These are phyloP conservation scores for Litoditis marina DNA, from an alignment of 2,888 invertebrate species.

Conservation along the genomic window DNA sequence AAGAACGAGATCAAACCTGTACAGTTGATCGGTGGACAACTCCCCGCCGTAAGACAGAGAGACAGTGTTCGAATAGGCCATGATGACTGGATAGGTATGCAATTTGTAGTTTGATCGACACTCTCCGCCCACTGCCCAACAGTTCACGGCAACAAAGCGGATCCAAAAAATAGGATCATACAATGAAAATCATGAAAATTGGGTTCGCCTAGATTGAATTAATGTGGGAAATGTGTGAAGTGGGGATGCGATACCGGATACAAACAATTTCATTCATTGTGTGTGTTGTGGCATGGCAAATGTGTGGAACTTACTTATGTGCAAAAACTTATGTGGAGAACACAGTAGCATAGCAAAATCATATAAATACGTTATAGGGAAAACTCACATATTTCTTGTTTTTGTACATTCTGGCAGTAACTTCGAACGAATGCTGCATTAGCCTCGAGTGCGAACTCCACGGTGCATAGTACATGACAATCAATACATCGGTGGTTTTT, in stretches of 20 bases:
- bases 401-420: constrained; percentile 22
- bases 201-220: too few species aligned
- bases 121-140: constrained; percentile 26
- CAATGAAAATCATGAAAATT: too few species aligned
- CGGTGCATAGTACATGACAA: constrained; percentile 42
- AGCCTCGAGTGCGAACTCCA: constrained; percentile 41
- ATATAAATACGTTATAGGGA: too few species aligned
- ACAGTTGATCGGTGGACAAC: constrained; percentile 8
- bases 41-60: constrained; percentile 1
- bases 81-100: constrained; percentile 35
- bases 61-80: constrained; percentile 18
- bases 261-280: too few species aligned
- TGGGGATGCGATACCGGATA: too few species aligned
- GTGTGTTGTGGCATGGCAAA: too few species aligned
- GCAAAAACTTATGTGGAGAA: too few species aligned
- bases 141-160: constrained; percentile 35
- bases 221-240: too few species aligned
- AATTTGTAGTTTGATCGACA: constrained; percentile 32
- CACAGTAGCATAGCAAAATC: too few species aligned
- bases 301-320: too few species aligned
- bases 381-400: background rate
- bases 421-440: constrained; percentile 20
- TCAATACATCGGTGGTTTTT: constrained; percentile 25
- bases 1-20: constrained; percentile 10
- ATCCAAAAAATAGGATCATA: constrained; percentile 27